Conservation (phyloP, 2,888 invertebrate genomes). For the Schizotus pectinicornis region DNA sequence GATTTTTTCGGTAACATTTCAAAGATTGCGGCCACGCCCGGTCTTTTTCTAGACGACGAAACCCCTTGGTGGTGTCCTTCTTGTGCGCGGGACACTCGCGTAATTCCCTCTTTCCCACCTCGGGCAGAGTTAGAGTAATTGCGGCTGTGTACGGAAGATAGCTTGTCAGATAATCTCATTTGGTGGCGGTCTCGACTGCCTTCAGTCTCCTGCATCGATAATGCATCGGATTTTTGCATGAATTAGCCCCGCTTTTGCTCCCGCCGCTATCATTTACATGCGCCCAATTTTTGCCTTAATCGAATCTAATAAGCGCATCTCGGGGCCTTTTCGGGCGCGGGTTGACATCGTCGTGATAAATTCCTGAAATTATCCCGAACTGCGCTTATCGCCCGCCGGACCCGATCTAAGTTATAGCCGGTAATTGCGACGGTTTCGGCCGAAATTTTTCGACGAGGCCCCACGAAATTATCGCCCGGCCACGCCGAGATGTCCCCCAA, state of each 20-base stretch:
- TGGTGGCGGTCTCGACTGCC: constrained; percentile 45
- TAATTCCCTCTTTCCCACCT: constrained; percentile 36
- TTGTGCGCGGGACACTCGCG: constrained; percentile 11
- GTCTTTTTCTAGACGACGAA: constrained; percentile 47
- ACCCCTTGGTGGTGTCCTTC: constrained; percentile 34
- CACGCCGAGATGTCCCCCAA: constrained; percentile 22
- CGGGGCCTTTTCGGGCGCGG: neutral
- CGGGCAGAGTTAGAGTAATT: constrained; percentile 54
- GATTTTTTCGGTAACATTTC: constrained; percentile 47
- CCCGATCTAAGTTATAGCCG: constrained; percentile 10
- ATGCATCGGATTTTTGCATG: constrained; percentile 43
- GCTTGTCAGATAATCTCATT: constrained; percentile 52
- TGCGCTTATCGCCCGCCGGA: constrained; percentile 4
- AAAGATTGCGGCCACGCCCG: constrained; percentile 48
- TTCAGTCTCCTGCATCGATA: constrained; percentile 41
- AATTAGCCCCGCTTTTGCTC: constrained; percentile 37
- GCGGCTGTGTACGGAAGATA: constrained; percentile 53
- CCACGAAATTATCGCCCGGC: constrained; percentile 1
- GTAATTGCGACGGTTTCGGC: constrained; percentile 12
- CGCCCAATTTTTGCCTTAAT: constrained; percentile 9
- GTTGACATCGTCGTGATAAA: constrained; percentile 10
- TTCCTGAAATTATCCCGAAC: neutral
- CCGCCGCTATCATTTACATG: constrained; percentile 24
- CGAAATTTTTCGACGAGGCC: constrained; percentile 4
- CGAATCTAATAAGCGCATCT: constrained; percentile 11